Evolutionary conservation across 2,113 vertebrate species (phyloP).

Genomic region (Catharus minimus): DNA sequence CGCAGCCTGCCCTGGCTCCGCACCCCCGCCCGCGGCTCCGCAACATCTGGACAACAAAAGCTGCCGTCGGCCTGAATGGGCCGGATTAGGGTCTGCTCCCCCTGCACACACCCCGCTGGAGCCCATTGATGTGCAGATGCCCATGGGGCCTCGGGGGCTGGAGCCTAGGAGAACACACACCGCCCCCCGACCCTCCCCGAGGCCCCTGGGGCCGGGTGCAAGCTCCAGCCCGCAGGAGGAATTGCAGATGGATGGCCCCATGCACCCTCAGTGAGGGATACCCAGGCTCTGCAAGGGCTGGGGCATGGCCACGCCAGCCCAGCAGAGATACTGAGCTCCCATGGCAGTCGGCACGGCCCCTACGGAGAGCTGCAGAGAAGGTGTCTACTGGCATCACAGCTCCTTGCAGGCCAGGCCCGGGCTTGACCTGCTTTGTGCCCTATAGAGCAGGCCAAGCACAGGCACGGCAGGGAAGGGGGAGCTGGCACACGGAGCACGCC

Average conservation of each 20-base stretch:
- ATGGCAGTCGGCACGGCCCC: fast-evolving
- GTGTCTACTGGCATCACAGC: not conserved
- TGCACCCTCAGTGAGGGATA: not conserved
- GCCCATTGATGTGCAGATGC: conserved; percentile 60
- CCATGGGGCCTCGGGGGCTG: not conserved
- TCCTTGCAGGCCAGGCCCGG: not conserved
- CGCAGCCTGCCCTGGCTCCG: not conserved
- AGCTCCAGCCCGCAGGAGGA: not conserved
- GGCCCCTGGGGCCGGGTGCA: not conserved
- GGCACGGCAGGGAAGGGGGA: fast-evolving
- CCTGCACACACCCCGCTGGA: not conserved
- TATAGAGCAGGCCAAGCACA: fast-evolving
- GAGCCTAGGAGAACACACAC: not conserved
- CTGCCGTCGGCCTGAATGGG: not conserved
- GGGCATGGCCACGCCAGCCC: not conserved
- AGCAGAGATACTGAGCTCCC: fast-evolving
- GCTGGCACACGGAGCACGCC: not conserved
- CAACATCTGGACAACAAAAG: conserved; percentile 53
- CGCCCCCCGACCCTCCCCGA: not conserved
- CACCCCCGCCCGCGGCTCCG: not conserved
- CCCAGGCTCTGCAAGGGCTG: not conserved
- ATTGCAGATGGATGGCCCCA: not conserved
- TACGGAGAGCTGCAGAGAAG: not conserved
- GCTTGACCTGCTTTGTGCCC: not conserved
- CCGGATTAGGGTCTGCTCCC: conserved; percentile 28